Percentiles rank a stretch among this genome's conserved stretches.
Evolutionary conservation across 1,140 invertebrate species (phyloP).

Genomic region (Mycetomoellerius zeteki): DNA sequence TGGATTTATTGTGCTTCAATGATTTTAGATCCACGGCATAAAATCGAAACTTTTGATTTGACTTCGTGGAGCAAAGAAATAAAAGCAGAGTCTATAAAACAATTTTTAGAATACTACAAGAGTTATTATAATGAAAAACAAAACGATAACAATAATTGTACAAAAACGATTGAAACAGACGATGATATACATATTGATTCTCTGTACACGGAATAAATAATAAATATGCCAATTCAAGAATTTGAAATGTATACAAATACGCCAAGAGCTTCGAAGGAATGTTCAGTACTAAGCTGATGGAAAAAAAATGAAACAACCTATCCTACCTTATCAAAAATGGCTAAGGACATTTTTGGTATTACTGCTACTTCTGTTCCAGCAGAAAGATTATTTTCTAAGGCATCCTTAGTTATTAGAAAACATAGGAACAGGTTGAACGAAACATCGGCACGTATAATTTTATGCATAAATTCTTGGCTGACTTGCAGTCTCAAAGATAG

Average conservation of each 20-base stretch:
- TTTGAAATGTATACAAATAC: neutral
- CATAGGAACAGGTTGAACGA: too few species aligned
- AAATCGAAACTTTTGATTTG: conserved; percentile 80
- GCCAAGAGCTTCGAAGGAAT: neutral
- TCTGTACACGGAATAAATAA: neutral
- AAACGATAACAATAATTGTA: neutral
- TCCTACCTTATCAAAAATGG: neutral
- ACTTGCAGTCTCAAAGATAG: too few species aligned
- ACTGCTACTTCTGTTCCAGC: neutral
- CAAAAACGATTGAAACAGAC: neutral
- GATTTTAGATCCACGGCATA: conserved; percentile 82
- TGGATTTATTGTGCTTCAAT: conserved; percentile 81
- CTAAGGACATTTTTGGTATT: neutral
- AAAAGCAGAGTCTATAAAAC: conserved; percentile 78
- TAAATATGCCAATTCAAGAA: conserved; percentile 2
- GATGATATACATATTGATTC: conserved; percentile 8
- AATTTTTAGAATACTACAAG: neutral
- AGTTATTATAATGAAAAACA: neutral
- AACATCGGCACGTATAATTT: too few species aligned
- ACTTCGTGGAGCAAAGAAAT: conserved; percentile 80
- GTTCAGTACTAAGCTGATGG: neutral
- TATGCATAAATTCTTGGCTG: too few species aligned
- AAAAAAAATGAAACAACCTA: neutral
- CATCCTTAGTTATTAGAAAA: neutral
- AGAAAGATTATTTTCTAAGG: neutral